Evolutionary conservation across 2,113 vertebrate species (phyloP).

Genomic region (Carollia perspicillata): DNA sequence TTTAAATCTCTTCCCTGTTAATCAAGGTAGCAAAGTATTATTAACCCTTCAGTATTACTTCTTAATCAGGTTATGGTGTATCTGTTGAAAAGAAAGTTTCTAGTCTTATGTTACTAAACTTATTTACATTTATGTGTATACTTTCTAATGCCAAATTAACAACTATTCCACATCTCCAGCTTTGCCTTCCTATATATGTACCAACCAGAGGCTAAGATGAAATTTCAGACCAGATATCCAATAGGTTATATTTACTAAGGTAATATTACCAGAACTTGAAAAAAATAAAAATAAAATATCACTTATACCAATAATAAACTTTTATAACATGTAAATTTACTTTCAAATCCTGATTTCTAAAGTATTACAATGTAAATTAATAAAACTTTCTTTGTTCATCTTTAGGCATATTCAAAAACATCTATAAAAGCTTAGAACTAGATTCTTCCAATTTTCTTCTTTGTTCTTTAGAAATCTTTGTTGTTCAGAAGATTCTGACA

Average conservation of each 20-base stretch:
- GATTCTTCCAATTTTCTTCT: background rate
- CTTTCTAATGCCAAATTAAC: background rate
- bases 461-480: background rate
- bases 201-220: background rate
- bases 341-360: background rate
- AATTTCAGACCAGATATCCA: background rate
- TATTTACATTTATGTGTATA: background rate
- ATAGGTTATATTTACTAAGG: background rate
- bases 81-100: background rate
- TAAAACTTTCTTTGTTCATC: background rate
- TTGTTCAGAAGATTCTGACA: background rate
- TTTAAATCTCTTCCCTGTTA: conserved; percentile 67
- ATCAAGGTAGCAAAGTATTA: conserved; percentile 47
- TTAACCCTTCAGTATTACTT: conserved; percentile 38
- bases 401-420: background rate
- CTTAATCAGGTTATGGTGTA: background rate
- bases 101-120: background rate
- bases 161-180: background rate
- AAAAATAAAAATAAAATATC: background rate
- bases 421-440: background rate
- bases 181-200: background rate
- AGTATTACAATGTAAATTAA: background rate
- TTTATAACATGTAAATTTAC: background rate
- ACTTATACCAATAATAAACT: background rate
- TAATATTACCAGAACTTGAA: background rate